Percentiles rank a stretch among this genome's conserved stretches.
Conservation (phyloP, 2,888 invertebrate species). For the Conchocele bisecta region DNA sequence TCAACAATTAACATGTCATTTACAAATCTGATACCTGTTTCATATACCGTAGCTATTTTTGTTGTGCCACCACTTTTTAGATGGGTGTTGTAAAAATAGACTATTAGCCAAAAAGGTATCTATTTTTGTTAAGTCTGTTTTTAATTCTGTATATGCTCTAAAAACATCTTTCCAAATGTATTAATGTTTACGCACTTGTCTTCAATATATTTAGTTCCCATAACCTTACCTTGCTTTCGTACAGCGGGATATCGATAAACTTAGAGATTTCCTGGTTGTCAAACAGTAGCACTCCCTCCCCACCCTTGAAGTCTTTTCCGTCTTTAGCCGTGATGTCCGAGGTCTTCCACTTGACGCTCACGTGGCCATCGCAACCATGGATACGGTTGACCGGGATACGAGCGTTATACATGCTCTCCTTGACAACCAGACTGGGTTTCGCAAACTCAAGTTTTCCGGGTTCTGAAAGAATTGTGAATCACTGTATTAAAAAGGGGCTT, state of each 20-base stretch:
- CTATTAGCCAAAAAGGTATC: too few relatives aligned
- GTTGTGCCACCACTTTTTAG: too few relatives aligned
- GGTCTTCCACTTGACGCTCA: slow-evolving; percentile 85
- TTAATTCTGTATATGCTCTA: too few relatives aligned
- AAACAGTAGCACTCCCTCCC: slow-evolving; percentile 84
- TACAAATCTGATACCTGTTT: too few relatives aligned
- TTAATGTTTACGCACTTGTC: too few relatives aligned
- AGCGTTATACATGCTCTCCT: slow-evolving; percentile 85
- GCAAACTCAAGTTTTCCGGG: slow-evolving; percentile 85
- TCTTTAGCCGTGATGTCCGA: slow-evolving; percentile 85
- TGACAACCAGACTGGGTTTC: slow-evolving; percentile 85
- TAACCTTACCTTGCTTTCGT: slow-evolving; percentile 84
- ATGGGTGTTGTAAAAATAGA: too few relatives aligned
- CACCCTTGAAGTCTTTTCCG: slow-evolving; percentile 85
- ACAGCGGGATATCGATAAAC: slow-evolving; percentile 85
- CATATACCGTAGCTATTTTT: too few relatives aligned
- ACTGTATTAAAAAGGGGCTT: neutral
- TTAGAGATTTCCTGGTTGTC: slow-evolving; percentile 84
- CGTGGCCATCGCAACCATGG: slow-evolving; percentile 85
- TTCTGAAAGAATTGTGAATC: slow-evolving; percentile 83
- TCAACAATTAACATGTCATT: too few relatives aligned
- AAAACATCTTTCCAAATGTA: too few relatives aligned
- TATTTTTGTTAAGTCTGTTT: too few relatives aligned
- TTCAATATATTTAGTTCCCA: too few relatives aligned
- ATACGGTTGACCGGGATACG: slow-evolving; percentile 84